Conservation (phyloP, 2,888 invertebrate genomes). For the Latheticus oryzae region DNA sequence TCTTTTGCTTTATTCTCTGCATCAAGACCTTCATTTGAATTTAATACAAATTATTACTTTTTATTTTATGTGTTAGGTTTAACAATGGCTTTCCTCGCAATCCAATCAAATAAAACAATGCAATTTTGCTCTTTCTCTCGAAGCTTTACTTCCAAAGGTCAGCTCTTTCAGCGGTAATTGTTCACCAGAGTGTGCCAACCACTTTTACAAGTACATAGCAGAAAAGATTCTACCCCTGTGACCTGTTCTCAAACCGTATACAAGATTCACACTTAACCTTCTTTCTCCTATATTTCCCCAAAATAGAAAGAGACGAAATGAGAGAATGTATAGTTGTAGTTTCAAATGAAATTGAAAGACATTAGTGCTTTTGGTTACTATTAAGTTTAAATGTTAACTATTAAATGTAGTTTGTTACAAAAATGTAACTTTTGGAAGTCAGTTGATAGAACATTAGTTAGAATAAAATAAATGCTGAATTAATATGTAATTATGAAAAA, state of each 20-base stretch:
- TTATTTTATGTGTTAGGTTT: too few relatives aligned
- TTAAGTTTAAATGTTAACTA: constrained; percentile 30
- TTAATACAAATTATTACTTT: too few relatives aligned
- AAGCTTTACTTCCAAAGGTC: constrained; percentile 20
- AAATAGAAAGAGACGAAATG: constrained; percentile 6
- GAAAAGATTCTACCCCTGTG: constrained; percentile 55
- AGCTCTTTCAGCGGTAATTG: constrained; percentile 49
- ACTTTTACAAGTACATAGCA: constrained; percentile 51
- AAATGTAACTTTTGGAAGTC: constrained; percentile 28
- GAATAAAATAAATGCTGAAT: not conserved
- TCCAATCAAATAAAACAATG: constrained; percentile 22
- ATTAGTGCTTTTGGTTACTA: constrained; percentile 32
- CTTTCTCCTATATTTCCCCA: constrained; percentile 6
- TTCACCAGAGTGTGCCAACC: constrained; percentile 53
- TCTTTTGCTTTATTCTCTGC: too few relatives aligned
- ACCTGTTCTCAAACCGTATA: constrained; percentile 47
- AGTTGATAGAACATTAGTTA: constrained; percentile 10
- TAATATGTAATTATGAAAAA: constrained; percentile 31
- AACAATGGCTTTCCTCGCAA: too few relatives aligned
- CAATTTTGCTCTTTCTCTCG: constrained; percentile 6
- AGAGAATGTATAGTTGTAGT: constrained; percentile 7
- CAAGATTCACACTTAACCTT: constrained; percentile 35
- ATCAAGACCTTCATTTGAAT: too few relatives aligned
- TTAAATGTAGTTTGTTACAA: constrained; percentile 23
- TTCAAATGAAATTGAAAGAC: constrained; percentile 18